A percentile compares a stretch with the other conserved stretches of the same genome.
These are phyloP conservation scores for Rhagonycha lutea DNA, from an alignment of 2,888 invertebrate species.

Conservation along the genomic window DNA sequence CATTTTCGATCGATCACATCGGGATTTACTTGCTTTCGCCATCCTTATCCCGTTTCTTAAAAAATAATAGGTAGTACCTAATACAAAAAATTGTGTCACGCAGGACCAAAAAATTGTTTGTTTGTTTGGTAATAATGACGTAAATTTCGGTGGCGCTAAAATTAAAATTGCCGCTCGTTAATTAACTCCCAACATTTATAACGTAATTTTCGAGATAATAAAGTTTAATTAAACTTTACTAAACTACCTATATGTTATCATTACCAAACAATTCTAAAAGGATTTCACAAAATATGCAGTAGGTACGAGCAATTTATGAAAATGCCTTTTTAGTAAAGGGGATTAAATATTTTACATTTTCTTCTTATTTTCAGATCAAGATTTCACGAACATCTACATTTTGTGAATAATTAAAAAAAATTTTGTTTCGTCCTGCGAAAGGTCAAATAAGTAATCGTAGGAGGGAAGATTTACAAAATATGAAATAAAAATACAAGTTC, in stretches of 20 bases:
- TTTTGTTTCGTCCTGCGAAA: neutral
- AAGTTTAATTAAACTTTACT: neutral
- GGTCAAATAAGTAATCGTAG: neutral
- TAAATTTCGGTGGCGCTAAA: neutral
- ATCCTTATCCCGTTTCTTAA: neutral
- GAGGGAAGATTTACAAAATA: neutral
- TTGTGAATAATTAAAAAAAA: neutral
- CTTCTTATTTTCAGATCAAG: neutral
- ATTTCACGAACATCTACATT: neutral
- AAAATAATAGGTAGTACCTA: neutral
- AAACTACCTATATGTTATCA: neutral
- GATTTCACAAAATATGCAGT: neutral
- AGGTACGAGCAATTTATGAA: neutral
- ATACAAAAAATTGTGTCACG: neutral
- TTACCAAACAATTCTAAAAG: neutral
- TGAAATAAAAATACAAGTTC: neutral
- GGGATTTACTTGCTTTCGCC: neutral
- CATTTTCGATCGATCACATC: conserved; percentile 1
- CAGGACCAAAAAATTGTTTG: neutral
- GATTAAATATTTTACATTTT: neutral
- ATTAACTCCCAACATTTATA: neutral
- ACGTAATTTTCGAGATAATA: neutral
- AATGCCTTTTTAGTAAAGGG: neutral
- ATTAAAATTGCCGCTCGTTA: neutral
- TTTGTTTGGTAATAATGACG: neutral